Base-by-base conservation (phyloP, 2,113 vertebrate species). In the Bufo gargarizans region DNA sequence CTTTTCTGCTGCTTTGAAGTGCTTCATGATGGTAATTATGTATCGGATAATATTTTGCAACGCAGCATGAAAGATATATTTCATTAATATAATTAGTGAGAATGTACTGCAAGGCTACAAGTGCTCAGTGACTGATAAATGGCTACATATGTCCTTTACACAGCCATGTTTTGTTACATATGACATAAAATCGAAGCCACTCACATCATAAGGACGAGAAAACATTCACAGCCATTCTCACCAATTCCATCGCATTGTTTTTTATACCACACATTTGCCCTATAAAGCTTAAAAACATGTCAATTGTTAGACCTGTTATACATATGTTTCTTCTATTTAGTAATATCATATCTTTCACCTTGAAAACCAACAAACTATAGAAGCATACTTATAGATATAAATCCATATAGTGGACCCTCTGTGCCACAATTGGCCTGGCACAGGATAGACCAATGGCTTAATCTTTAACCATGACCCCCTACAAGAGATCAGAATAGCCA, bases 21-120 rank as follows among this genome's bases (percentile, higher is more conserved):
- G 16, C 17, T 79, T 22, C 47, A 86, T 86, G 20, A 33, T 86
- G 47, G 47, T 79, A n/a, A 67, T 78, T 86, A 79, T 49, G 49
- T 67, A 67, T 22, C 47, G 33, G 22, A 87, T 87, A 79, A 87
- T 79, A 79, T 55, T 80, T 80, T 67, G 77, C 47, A 87, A 45
- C 20, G 61, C 77, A 69, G 76, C 77, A 80, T 47, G 63, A n/a
- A 67, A 33, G n/a, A 56, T 56, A 79, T 33, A 33, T 14, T 22
- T 22, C 13, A 22, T 56, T 56, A 79, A 79, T 79, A 55, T 79
- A 56, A 79, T 82, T 82, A 82, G 53, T 22, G n/a, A 8, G 1
- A 56, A 58, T 55, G 22, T 12, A 56, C 9, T 14, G 33, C 43
- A 13, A 59, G 22, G 78, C 43, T 59, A 80, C 33, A n/a, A 79